These are phyloP conservation scores for Drosophila lini DNA, from an alignment of 1,140 invertebrate genomes.

Conservation along the genomic window DNA sequence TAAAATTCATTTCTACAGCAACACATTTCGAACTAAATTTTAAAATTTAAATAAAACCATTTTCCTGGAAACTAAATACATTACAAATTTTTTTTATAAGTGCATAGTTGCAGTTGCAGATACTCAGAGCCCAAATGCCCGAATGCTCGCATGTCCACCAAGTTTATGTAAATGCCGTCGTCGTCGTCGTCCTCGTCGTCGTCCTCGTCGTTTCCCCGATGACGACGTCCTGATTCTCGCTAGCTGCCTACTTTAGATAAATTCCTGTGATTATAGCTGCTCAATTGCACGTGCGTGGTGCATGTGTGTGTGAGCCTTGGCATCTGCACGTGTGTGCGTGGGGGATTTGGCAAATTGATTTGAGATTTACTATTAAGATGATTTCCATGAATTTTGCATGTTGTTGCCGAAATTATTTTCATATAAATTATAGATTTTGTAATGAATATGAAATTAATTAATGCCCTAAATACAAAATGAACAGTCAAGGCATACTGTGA, in stretches of 20 bases:
- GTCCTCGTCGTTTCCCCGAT: slow-evolving; percentile 28
- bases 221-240: slow-evolving; percentile 49
- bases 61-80: not conserved
- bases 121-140: slow-evolving; percentile 31
- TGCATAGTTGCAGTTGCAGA: slow-evolving; percentile 17
- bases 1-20: too few relatives aligned
- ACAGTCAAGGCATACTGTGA: slow-evolving; percentile 54
- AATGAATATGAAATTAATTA: slow-evolving; percentile 79
- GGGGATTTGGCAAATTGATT: slow-evolving; percentile 52
- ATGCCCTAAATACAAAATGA: slow-evolving; percentile 58
- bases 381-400: slow-evolving; percentile 49
- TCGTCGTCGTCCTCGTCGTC: slow-evolving; percentile 18
- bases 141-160: slow-evolving; percentile 58
- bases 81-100: not conserved
- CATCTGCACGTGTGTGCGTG: slow-evolving; percentile 11
- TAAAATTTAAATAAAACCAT: too few relatives aligned
- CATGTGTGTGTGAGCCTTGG: not conserved
- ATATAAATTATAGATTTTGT: slow-evolving; percentile 74
- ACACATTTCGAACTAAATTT: too few relatives aligned
- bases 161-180: slow-evolving; percentile 71
- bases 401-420: slow-evolving; percentile 67
- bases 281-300: slow-evolving; percentile 68
- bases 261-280: slow-evolving; percentile 79
- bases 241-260: slow-evolving; percentile 71
- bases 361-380: slow-evolving; percentile 54